Evolutionary conservation across 2,113 vertebrate species (phyloP), one percentile per base, ranked within the genome.

Genomic region (Periophthalmodon schlosseri): DNA sequence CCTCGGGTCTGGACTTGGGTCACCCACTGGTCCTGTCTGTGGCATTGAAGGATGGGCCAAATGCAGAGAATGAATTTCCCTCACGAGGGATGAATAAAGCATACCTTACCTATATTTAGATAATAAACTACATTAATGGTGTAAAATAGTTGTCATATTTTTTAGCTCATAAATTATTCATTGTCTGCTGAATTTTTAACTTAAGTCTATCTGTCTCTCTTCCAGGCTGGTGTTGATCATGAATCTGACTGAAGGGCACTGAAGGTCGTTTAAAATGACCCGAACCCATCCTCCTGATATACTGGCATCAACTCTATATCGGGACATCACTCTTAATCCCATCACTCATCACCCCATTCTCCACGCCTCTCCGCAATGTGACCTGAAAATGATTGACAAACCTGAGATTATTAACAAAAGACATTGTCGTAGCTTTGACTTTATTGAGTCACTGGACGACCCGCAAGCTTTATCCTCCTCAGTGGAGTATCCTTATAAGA

Each of bases 341-440:
- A 84, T 91, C 79, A 91, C 92, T 20, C 76, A 88, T 71, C 79
- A 83, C 84, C 89, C 85, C 0, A 64, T 94, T 88, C 87, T 91
- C 77, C 88, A 83, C 86, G 92, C 94, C 77, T 78, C 82, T 65
- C 82, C 86, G 91, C 91, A 82, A 94, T 98, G 96, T 95, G 95
- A 97, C 8, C 91, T 86, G 82, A 89, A 95, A 88, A 95, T 94
- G 94, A 94, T 95, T 83, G 94, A 94, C 21, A 94, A 95, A 79
- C 91, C 94, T 69, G 93, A 95, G 91, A 94, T 91, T 76, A 95
- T 97, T 87, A 97, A 97, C 93, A 99, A 99, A 91, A 96, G 97
- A 90, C 97, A 99, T 5, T 99, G 97, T 75, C 94, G 97, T 81
- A 99, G 97, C 92, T 98, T 99, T 28, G 96, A 97, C 93, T 98